Conservation (phyloP, 35 echinoderm and acorn worm genomes). For the Stichopus chloronotus region DNA sequence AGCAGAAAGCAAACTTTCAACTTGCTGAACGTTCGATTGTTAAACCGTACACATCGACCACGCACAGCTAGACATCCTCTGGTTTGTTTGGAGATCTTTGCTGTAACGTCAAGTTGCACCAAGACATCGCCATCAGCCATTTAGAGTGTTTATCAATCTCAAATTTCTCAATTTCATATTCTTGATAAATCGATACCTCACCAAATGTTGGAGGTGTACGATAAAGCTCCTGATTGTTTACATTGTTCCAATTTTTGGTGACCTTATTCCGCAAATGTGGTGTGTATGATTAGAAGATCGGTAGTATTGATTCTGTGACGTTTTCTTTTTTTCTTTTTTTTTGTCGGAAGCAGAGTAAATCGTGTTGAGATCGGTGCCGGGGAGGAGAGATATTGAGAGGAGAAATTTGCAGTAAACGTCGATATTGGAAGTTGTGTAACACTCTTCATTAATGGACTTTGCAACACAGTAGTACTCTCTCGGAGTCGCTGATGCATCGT, state of each 20-base stretch:
- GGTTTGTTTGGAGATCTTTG: background rate
- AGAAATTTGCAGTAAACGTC: background rate
- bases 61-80: background rate
- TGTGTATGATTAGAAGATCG: constrained; percentile 4
- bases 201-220: background rate
- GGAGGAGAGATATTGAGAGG: background rate
- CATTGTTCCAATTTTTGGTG: background rate
- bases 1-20: too few species aligned
- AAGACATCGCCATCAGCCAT: background rate
- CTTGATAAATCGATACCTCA: background rate
- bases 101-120: background rate
- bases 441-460: background rate
- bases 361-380: background rate
- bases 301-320: background rate
- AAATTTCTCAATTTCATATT: background rate
- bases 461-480: background rate
- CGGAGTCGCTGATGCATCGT: background rate
- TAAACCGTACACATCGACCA: too few species aligned
- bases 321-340: background rate
- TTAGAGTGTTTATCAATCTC: background rate
- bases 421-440: background rate
- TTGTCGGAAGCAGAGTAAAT: background rate
- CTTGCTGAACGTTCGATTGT: too few species aligned
- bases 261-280: background rate
- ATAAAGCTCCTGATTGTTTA: constrained; percentile 1